These are phyloP conservation scores for Magallana angulata DNA, from an alignment of 1,140 invertebrate genomes.

Conservation along the genomic window DNA sequence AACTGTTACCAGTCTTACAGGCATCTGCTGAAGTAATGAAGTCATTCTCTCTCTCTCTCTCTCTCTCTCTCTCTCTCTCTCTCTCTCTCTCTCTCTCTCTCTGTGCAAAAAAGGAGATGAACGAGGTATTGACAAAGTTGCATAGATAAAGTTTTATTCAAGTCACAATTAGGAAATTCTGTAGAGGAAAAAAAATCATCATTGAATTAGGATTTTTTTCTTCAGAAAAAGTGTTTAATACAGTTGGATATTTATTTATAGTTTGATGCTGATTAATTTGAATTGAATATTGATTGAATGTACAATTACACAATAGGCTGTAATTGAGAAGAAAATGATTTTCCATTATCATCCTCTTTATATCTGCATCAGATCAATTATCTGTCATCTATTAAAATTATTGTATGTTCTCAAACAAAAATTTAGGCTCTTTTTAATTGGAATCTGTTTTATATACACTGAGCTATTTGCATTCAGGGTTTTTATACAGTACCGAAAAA, in stretches of 20 bases:
- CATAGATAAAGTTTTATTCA: too few species aligned
- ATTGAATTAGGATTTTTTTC: too few species aligned
- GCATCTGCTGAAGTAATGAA: neutral
- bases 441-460: conserved; percentile 17
- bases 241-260: neutral
- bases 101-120: too few species aligned
- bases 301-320: neutral
- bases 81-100: too few species aligned
- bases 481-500: neutral
- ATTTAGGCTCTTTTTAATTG: neutral
- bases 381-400: neutral
- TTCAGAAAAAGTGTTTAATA: too few species aligned
- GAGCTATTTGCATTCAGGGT: conserved; percentile 23
- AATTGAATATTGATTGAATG: neutral
- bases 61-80: too few species aligned
- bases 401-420: neutral
- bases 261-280: neutral
- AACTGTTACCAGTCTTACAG: conserved; percentile 7
- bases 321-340: conserved; percentile 22
- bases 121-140: too few species aligned
- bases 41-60: too few species aligned
- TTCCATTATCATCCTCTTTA: neutral
- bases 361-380: neutral
- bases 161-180: too few species aligned
- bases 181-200: too few species aligned